Percentiles rank a stretch among this genome's conserved stretches.
Evolutionary conservation across 2,113 vertebrate genomes (phyloP).

Genomic region (Capra hircus): DNA sequence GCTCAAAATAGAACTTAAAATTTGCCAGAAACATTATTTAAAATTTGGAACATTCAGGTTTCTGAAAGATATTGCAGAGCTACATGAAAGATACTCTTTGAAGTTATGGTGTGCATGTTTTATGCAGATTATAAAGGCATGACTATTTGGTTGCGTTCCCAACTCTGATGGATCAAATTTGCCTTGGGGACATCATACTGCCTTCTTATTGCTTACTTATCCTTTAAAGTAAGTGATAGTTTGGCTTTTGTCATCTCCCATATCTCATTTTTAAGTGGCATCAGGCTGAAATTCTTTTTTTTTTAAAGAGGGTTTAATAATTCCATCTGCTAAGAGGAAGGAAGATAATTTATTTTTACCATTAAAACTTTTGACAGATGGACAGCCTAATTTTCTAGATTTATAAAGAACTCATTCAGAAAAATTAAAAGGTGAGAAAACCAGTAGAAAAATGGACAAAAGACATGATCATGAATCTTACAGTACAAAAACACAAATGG

Average conservation of each 20-base stretch:
- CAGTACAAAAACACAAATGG: neutral
- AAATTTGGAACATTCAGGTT: neutral
- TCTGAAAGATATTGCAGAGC: neutral
- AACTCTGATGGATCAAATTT: neutral
- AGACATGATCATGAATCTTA: neutral
- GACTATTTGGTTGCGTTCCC: neutral
- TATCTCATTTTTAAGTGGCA: constrained; percentile 25
- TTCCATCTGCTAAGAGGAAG: constrained; percentile 26
- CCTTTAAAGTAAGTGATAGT: neutral
- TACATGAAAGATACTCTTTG: neutral
- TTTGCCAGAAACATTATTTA: neutral
- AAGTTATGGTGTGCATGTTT: neutral
- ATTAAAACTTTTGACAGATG: constrained; percentile 33
- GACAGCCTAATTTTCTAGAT: neutral
- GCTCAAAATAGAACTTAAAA: neutral
- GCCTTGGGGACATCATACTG: neutral
- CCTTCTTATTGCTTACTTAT: neutral
- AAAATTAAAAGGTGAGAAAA: constrained; percentile 24
- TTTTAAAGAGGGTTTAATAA: constrained; percentile 18
- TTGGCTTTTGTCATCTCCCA: neutral
- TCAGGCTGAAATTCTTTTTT: constrained; percentile 12
- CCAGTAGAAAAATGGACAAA: neutral
- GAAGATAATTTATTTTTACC: constrained; percentile 25
- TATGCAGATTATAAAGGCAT: neutral
- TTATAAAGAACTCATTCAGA: constrained; percentile 20